A percentile compares a stretch with the other conserved stretches of the same genome.
Conservation (phyloP, 2,797 vertebrate genomes). For the Eulemur coronatus region DNA sequence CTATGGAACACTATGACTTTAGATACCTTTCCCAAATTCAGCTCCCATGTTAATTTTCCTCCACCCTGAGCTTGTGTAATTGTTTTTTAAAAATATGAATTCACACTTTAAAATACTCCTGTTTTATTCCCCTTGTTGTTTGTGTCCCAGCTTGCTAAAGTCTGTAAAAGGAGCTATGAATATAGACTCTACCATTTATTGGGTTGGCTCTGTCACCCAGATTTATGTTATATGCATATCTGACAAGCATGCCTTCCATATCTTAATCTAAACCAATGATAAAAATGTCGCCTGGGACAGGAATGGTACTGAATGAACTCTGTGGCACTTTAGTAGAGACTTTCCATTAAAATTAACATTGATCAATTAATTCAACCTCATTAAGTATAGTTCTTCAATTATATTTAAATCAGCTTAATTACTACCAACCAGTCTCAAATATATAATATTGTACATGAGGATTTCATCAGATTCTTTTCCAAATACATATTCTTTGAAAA, state of each 20-base stretch:
- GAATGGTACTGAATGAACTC: background rate
- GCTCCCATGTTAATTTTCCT: background rate
- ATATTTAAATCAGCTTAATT: background rate
- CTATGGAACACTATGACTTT: background rate
- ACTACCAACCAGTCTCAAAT: background rate
- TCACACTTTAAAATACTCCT: background rate
- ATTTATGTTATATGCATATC: background rate
- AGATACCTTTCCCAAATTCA: background rate
- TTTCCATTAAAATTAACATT: background rate
- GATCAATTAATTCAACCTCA: background rate
- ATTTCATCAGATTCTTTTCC: background rate
- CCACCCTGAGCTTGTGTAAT: background rate
- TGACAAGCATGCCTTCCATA: background rate
- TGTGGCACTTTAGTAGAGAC: background rate
- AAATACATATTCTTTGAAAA: constrained; percentile 31
- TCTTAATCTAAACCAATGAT: background rate
- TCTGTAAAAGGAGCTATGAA: background rate
- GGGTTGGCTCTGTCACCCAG: background rate
- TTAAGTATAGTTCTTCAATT: background rate
- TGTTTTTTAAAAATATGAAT: background rate
- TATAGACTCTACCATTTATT: background rate
- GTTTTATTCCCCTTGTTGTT: background rate
- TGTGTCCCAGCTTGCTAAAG: background rate
- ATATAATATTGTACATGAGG: background rate
- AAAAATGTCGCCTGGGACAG: background rate